Conservation (phyloP, 1,140 invertebrate species). For the Antheraea pernyi region DNA sequence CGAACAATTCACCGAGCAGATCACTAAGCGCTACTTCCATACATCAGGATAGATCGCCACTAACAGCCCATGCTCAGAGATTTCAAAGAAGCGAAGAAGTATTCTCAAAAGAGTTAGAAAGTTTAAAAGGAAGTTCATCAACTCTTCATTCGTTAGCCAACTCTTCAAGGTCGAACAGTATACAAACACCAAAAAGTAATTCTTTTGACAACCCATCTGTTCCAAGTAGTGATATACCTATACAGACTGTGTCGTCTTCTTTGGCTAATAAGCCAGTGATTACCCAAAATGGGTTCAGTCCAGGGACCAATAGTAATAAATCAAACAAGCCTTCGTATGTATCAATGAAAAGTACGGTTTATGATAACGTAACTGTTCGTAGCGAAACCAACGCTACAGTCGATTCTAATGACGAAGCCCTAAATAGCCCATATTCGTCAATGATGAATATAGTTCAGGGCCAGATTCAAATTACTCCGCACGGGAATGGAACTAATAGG, state of each 20-base stretch:
- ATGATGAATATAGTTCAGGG: conserved; percentile 77
- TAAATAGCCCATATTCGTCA: conserved; percentile 62
- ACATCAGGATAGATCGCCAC: conserved; percentile 54
- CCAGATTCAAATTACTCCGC: conserved; percentile 75
- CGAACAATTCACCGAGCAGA: conserved; percentile 59
- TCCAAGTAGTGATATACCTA: conserved; percentile 29
- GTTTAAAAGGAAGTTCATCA: conserved; percentile 56
- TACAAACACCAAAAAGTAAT: conserved; percentile 51
- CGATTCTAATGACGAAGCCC: conserved; percentile 38
- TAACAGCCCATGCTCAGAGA: conserved; percentile 61
- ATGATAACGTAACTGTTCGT: conserved; percentile 63
- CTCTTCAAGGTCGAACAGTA: conserved; percentile 65
- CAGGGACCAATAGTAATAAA: conserved; percentile 28
- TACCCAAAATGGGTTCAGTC: conserved; percentile 55
- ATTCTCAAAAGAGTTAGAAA: conserved; percentile 67
- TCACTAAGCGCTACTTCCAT: conserved; percentile 60
- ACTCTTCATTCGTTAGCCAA: conserved; percentile 60
- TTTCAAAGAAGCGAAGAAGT: conserved; percentile 72
- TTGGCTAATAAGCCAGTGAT: conserved; percentile 43
- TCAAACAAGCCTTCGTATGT: conserved; percentile 41
- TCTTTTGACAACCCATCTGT: conserved; percentile 51
- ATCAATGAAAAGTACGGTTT: conserved; percentile 80
- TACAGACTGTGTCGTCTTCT: conserved; percentile 27
- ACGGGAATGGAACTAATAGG: conserved; percentile 57
- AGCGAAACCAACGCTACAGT: conserved; percentile 40